These are phyloP conservation scores for Phrynocephalus versicolor DNA, from an alignment of 2,113 vertebrate genomes.

Conservation along the genomic window DNA sequence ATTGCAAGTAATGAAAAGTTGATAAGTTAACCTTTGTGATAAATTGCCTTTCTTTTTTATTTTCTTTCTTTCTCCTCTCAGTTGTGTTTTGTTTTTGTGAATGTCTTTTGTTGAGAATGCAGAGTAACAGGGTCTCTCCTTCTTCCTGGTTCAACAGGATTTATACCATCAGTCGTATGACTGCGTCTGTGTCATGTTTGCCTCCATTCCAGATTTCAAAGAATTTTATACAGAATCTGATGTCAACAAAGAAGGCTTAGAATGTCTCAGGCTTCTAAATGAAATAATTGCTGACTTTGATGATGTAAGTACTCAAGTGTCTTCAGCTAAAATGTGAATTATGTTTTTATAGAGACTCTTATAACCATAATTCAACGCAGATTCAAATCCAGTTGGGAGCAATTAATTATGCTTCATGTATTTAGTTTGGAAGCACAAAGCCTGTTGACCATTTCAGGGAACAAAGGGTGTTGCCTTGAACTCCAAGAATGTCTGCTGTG, in stretches of 20 bases:
- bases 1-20: not conserved
- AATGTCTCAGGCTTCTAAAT: conserved; percentile 87
- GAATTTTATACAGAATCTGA: conserved; percentile 99
- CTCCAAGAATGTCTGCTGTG: not conserved
- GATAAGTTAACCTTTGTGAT: not conserved
- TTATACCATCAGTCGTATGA: conserved; percentile 97
- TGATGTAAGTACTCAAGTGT: conserved; percentile 80
- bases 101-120: not conserved
- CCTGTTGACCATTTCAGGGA: not conserved
- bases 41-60: not conserved
- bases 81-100: conserved; percentile 5
- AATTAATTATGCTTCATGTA: not conserved
- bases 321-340: not conserved
- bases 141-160: conserved; percentile 78
- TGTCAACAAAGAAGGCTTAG: conserved; percentile 96
- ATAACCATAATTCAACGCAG: not conserved
- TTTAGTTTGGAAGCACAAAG: not conserved
- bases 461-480: not conserved
- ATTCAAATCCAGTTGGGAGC: not conserved
- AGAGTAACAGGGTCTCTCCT: not conserved
- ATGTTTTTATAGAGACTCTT: not conserved
- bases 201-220: conserved; percentile 98
- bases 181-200: conserved; percentile 97
- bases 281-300: conserved; percentile 85
- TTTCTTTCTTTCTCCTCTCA: not conserved